These are phyloP conservation scores for Marasmarcha lunaedactyla DNA, from an alignment of 2,888 invertebrate species.

Conservation along the genomic window DNA sequence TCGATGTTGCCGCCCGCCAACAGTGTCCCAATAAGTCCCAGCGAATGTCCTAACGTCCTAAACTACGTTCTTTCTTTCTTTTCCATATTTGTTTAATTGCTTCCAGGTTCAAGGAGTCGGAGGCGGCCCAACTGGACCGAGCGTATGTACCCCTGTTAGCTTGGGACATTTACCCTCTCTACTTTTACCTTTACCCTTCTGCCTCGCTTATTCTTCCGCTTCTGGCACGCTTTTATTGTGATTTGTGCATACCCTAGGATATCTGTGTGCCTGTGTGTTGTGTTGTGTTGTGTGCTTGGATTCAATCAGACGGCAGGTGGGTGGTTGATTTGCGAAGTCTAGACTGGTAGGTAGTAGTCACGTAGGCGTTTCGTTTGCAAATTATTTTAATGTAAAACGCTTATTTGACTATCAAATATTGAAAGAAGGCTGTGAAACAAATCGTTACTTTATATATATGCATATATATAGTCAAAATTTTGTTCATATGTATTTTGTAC, in stretches of 20 bases:
- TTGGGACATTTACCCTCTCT: conserved; percentile 40
- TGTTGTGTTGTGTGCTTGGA: background rate
- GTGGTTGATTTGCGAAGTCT: conserved; percentile 5
- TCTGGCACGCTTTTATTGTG: background rate
- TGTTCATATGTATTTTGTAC: no score
- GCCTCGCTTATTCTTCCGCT: background rate
- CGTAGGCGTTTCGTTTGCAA: no score
- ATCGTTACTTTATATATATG: no score
- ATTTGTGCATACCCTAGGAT: background rate
- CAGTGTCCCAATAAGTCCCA: no score
- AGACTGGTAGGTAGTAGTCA: conserved; percentile 4
- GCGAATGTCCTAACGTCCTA: no score
- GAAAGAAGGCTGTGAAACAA: no score
- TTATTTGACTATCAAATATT: no score
- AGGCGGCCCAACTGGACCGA: conserved; percentile 83
- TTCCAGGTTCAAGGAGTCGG: conserved; percentile 89
- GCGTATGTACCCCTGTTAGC: conserved; percentile 78
- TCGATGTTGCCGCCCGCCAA: no score
- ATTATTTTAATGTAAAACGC: no score
- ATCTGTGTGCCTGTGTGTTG: background rate
- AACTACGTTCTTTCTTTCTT: conserved; percentile 54
- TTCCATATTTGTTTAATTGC: conserved; percentile 70
- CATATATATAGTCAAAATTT: no score
- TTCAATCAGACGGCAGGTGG: conserved; percentile 3
- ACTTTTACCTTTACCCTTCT: conserved; percentile 29